Evolutionary conservation across 2,113 vertebrate genomes (phyloP), one percentile per base, ranked within the genome.

Genomic region (Otis tarda): DNA sequence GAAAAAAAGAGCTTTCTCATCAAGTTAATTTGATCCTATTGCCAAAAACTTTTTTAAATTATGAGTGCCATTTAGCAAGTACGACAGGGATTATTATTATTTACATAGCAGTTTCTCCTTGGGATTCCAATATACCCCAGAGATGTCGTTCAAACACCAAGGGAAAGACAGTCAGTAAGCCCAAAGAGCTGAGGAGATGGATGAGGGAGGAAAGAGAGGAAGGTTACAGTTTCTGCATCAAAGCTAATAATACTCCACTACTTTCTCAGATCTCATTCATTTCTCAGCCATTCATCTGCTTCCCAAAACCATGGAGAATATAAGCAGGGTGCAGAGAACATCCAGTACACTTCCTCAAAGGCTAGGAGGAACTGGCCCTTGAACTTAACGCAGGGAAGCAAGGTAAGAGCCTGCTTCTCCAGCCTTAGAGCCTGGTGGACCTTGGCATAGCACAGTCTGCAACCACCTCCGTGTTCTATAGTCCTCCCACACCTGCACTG

Each of bases 1-100:
- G 94, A 90, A 95, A 95, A 95, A 94, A 90, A 89, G 87, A 89
- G 92, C 83, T 94, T 93, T 94, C 88, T 94, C 88, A 92, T 95
- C 83, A 84, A 91, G 80, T 87, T 92, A 95, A 97, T 96, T 96
- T 96, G 80, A 95, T 90, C 90, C 65, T 87, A 95, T 94, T 92
- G 90, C 91, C 73, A 86, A 94, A 94, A 93, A 68, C 39, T 77
- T 91, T 95, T 90, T 68, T 3, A 37, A 90, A 92, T 93, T 75
- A 84, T 52, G 86, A 93, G 77, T 89, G 63, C 59, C 87, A 87
- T 84, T 97, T 94, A 92, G 83, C 57, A 84, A 81, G 55, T 65
- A 82, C 21, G 74, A 89, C 37, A 47, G n/a, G 89, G 92, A 92
- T 94, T 94, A 87, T 61, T 84, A 79, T 89, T 96, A 95, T 94